Conservation (phyloP, 2,113 vertebrate species). For the Polyodon spathula region DNA sequence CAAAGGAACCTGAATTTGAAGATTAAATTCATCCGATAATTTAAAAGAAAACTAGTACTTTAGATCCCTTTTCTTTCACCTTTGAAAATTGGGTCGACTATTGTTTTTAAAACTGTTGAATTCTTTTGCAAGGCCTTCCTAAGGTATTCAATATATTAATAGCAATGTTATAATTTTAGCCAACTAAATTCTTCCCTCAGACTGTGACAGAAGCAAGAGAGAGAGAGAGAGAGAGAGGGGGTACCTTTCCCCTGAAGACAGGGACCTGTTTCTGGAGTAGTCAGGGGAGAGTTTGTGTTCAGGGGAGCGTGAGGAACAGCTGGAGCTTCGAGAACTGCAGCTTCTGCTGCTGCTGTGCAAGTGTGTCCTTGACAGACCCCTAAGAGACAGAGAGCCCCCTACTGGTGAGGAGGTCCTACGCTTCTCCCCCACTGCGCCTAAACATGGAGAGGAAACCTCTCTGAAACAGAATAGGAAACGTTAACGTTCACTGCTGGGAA, state of each 20-base stretch:
- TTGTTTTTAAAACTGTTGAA: no score
- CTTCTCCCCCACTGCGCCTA: conserved; percentile 42
- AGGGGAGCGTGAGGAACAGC: conserved; percentile 54
- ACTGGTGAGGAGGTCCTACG: conserved; percentile 30
- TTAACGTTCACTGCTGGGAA: no score
- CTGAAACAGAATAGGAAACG: conserved; percentile 39
- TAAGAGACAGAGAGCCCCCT: conserved; percentile 32
- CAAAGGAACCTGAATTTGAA: no score
- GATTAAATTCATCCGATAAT: no score
- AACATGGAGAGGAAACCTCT: conserved; percentile 49
- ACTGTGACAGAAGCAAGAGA: no score
- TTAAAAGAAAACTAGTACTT: no score
- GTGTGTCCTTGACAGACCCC: conserved; percentile 42
- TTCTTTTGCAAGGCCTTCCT: no score
- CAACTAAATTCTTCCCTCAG: no score
- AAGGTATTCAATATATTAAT: no score
- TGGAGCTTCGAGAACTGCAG: conserved; percentile 55
- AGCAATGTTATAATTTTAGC: no score
- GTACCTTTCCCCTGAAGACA: conserved; percentile 65
- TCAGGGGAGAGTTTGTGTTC: conserved; percentile 49
- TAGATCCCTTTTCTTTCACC: no score
- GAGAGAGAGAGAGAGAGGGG: neutral
- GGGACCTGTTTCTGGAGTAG: conserved; percentile 68
- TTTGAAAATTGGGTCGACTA: no score
- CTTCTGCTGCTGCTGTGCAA: conserved; percentile 48